These are phyloP conservation scores for Lucilia sericata DNA, from an alignment of 1,140 invertebrate species.

Conservation along the genomic window DNA sequence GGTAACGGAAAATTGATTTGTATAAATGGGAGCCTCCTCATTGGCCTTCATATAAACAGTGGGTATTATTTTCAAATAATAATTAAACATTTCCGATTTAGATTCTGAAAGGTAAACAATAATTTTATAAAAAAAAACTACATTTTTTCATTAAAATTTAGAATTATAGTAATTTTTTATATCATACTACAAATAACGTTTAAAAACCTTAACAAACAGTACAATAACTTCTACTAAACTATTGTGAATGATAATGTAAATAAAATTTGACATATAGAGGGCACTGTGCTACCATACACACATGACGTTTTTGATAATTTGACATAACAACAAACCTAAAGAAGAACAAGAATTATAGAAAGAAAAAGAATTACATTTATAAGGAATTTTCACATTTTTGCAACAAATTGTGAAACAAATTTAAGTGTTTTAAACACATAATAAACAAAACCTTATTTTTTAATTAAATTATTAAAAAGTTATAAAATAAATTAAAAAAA, in stretches of 20 bases:
- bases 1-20: conserved; percentile 97
- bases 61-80: conserved; percentile 98
- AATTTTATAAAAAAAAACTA: too few relatives aligned
- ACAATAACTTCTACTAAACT: too few relatives aligned
- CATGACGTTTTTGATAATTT: background rate
- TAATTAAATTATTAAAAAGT: background rate
- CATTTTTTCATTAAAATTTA: too few relatives aligned
- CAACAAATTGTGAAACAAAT: background rate
- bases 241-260: too few relatives aligned
- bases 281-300: too few relatives aligned
- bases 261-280: too few relatives aligned
- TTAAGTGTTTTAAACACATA: background rate
- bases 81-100: conserved; percentile 85
- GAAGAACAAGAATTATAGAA: background rate
- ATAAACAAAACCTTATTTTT: background rate
- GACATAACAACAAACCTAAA: background rate
- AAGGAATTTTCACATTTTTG: background rate
- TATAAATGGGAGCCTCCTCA: conserved; percentile 77
- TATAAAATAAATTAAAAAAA: background rate
- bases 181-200: too few relatives aligned
- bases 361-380: background rate
- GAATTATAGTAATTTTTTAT: too few relatives aligned
- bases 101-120: conserved; percentile 52
- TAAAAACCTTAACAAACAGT: too few relatives aligned
- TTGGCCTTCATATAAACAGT: conserved; percentile 87